Evolutionary conservation across 2,888 invertebrate species (phyloP), one percentile per base, ranked within the genome.

Genomic region (Yponomeuta cagnagella): DNA sequence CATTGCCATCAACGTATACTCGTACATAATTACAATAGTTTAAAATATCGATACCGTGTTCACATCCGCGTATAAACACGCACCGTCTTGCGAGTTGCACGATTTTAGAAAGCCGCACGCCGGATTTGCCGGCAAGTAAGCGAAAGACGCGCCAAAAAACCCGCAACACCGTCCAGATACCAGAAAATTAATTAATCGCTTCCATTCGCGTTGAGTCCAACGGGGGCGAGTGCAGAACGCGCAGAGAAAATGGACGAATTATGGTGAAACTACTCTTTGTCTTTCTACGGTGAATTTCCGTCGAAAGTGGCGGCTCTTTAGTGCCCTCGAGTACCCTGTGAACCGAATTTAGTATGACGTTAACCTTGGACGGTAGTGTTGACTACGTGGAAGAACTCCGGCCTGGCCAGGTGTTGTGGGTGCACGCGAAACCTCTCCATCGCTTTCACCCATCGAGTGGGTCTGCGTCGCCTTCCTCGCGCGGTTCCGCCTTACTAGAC

Each of bases 281-380:
- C 83, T 86, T 85, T 85, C 85, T 82, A 85, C 81, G 79, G 81
- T 83, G 78, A 83, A 84, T 87, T 86, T 88, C 85, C 84, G 84
- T 86, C 83, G 88, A 90, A 89, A 88, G 89, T 84, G 77, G 75
- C 78, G 81, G 82, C 77, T 80, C 78, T 58, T 15, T 58, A 15
- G 77, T 78, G 15, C 52, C 52, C 78, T 77, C 77, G 83, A 84
- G 82, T 81, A 80, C 80, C 85, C 84, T 81, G 85, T 82, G 77
- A 79, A 85, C 86, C 88, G 84, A 89, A 89, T 88, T 88, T 82
- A 87, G 88, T 88, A 88, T 89, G 87, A 88, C 84, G 85, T 85
- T 84, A 89, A 89, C 88, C 89, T 89, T 88, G 84, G 87, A 83
- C 81, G 85, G 85, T 81, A 81, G 80, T 79, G 5, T 23, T 23